A percentile compares a stretch with the other conserved stretches of the same genome.
These are phyloP conservation scores for Dorcus parallelipipedus DNA, from an alignment of 2,888 invertebrate genomes.

Conservation along the genomic window DNA sequence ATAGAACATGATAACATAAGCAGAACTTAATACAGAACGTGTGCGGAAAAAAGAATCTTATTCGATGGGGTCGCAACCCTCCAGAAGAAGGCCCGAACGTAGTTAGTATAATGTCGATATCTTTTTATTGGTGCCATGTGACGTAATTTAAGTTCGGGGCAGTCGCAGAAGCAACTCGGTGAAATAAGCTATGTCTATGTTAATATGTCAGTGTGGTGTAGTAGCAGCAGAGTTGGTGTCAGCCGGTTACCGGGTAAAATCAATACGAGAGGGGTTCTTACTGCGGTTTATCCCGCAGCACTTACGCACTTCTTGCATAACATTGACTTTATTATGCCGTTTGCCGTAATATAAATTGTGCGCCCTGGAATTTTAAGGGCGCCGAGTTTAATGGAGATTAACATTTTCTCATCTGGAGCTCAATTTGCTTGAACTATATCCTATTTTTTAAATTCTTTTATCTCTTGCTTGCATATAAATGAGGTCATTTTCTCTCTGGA, in stretches of 20 bases:
- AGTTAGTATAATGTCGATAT: background rate
- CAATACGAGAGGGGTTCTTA: constrained; percentile 26
- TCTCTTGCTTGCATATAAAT: too few species aligned
- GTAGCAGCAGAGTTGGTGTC: constrained; percentile 32
- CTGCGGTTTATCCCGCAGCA: background rate
- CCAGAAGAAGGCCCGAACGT: background rate
- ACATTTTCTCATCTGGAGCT: too few species aligned
- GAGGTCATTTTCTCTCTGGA: too few species aligned
- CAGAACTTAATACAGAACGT: background rate
- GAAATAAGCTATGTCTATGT: constrained; percentile 32
- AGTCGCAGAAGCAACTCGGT: background rate
- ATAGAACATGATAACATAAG: too few species aligned
- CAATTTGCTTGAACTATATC: too few species aligned
- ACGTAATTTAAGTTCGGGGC: background rate
- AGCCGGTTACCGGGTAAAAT: constrained; percentile 38
- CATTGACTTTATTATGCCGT: too few species aligned
- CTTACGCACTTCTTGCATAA: background rate
- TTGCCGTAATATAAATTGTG: too few species aligned
- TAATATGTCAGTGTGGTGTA: constrained; percentile 35
- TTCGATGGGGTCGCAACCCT: background rate
- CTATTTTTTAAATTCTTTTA: too few species aligned
- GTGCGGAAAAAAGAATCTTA: background rate
- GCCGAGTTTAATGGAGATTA: too few species aligned
- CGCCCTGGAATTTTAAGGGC: too few species aligned
- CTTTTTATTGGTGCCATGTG: background rate